These are phyloP conservation scores for Nycticebus coucang DNA, from an alignment of 2,113 vertebrate species.

Conservation along the genomic window DNA sequence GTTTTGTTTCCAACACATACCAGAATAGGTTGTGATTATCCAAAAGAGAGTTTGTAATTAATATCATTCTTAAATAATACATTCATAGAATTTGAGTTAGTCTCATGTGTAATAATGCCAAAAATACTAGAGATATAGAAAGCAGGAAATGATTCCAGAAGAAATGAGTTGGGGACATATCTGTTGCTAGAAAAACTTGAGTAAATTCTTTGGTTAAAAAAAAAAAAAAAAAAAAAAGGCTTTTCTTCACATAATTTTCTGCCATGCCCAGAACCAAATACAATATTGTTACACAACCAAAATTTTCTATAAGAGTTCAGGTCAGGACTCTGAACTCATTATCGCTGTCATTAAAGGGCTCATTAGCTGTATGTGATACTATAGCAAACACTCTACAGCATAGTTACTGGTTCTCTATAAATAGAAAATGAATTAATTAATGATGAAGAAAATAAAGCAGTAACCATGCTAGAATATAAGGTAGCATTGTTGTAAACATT, in stretches of 20 bases:
- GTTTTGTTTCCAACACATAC: background rate
- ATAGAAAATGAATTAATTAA: conserved; percentile 75
- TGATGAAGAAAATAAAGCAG: conserved; percentile 75
- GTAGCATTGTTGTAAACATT: conserved; percentile 68
- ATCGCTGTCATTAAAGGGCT: conserved; percentile 50
- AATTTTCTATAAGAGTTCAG: conserved; percentile 61
- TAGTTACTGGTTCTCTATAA: conserved; percentile 49
- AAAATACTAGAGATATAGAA: background rate
- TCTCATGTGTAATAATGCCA: background rate
- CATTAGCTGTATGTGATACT: conserved; percentile 64
- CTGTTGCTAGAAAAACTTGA: conserved; percentile 9
- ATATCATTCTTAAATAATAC: conserved; percentile 26
- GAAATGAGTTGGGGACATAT: background rate
- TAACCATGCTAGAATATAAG: conserved; percentile 15
- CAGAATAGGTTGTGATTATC: background rate
- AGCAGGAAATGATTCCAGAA: background rate
- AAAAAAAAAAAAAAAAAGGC: conserved; percentile 5
- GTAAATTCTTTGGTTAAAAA: background rate
- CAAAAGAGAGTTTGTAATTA: conserved; percentile 15
- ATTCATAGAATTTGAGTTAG: background rate
- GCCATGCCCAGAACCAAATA: background rate
- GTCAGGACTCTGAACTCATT: conserved; percentile 64
- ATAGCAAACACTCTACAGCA: conserved; percentile 45
- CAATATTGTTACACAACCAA: conserved; percentile 31
- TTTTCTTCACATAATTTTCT: background rate